These are phyloP conservation scores for Periparus ater DNA, from an alignment of 2,797 vertebrate genomes.

Conservation along the genomic window DNA sequence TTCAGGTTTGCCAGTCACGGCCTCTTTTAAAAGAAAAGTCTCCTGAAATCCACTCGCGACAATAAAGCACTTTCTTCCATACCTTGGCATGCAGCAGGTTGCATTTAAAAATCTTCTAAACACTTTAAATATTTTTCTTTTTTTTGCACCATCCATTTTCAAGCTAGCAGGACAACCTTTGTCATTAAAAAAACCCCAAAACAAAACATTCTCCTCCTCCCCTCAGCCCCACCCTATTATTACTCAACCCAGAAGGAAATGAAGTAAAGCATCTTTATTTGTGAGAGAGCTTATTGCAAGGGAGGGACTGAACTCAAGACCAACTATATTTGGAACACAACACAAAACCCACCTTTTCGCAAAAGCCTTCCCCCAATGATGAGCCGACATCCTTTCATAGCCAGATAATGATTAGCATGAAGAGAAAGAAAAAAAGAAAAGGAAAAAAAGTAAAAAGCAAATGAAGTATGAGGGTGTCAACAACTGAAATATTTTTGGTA, in stretches of 20 bases:
- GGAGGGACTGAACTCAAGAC: not conserved
- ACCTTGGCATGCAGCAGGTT: not conserved
- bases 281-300: not conserved
- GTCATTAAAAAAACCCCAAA: not conserved
- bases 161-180: not conserved
- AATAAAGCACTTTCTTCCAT: not conserved
- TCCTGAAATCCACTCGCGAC: not conserved
- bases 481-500: conserved; percentile 1
- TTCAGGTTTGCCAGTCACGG: not conserved
- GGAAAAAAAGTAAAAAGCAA: conserved; percentile 68
- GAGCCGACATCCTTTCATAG: conserved; percentile 73
- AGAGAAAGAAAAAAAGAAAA: conserved; percentile 58
- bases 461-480: conserved; percentile 51
- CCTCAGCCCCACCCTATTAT: not conserved
- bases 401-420: conserved; percentile 70
- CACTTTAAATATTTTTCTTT: not conserved
- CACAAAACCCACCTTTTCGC: conserved; percentile 69
- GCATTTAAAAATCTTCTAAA: not conserved
- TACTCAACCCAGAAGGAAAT: conserved; percentile 25
- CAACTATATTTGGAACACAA: conserved; percentile 34
- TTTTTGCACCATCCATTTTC: not conserved
- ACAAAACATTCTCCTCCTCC: not conserved
- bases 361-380: conserved; percentile 71
- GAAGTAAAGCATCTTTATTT: not conserved
- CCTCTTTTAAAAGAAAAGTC: not conserved